Conservation (phyloP, 1,140 invertebrate species). For the Pachypeltis micranthus region DNA sequence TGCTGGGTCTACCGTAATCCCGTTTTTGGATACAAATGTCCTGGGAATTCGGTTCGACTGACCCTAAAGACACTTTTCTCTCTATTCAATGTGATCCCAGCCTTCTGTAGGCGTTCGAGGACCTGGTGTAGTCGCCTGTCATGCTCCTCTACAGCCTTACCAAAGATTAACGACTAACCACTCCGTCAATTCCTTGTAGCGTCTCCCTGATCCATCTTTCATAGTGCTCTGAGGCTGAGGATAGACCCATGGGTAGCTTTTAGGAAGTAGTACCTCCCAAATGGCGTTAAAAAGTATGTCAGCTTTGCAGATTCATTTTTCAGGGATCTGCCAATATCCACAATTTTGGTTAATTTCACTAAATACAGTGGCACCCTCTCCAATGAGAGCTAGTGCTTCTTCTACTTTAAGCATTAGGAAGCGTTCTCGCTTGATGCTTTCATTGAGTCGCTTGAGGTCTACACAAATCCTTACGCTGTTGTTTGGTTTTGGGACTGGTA, state of each 20-base stretch:
- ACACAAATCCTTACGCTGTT: conserved; percentile 33
- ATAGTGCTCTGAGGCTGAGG: conserved; percentile 27
- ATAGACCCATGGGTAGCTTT: conserved; percentile 31
- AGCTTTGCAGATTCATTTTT: conserved; percentile 27
- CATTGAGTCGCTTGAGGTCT: conserved; percentile 32
- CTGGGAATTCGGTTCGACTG: conserved; percentile 30
- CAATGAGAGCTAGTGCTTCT: conserved; percentile 23
- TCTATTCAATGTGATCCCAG: conserved; percentile 28
- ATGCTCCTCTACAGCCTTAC: too few species aligned
- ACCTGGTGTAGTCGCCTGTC: conserved; percentile 26
- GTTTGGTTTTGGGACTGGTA: conserved; percentile 33
- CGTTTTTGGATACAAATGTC: conserved; percentile 30
- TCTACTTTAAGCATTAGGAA: conserved; percentile 28
- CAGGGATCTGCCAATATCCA: conserved; percentile 36
- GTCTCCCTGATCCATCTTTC: conserved; percentile 24
- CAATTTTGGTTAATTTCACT: conserved; percentile 30
- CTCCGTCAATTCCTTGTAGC: conserved; percentile 24
- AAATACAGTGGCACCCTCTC: conserved; percentile 11
- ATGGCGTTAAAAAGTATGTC: conserved; percentile 31
- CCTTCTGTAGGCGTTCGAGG: conserved; percentile 20
- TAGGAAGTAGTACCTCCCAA: conserved; percentile 30
- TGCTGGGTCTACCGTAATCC: conserved; percentile 28
- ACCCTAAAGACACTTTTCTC: conserved; percentile 27
- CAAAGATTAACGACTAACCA: conserved; percentile 19
- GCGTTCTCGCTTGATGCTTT: conserved; percentile 26